Percentiles rank a stretch among this genome's conserved stretches.
phyloP scores from a whole-genome alignment of 2,797 vertebrate species.

The Coranthus polyacanthus region DNA sequence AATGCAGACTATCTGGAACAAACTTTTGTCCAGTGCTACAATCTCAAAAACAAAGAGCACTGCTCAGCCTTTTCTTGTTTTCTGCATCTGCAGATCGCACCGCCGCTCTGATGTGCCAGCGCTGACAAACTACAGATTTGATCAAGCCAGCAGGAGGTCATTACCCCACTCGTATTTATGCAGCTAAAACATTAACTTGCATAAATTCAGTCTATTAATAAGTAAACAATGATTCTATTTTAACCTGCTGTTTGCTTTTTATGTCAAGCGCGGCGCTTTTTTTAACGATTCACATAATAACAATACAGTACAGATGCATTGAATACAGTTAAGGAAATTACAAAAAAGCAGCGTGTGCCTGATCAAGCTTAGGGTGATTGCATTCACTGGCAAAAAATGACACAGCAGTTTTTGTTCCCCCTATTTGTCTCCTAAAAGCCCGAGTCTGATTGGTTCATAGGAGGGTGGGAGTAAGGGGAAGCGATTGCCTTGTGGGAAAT shows the following conservation, averaged over 20 bases:
- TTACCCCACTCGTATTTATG: conserved; percentile 18
- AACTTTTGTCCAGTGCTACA: conserved; percentile 12
- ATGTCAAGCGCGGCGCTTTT: no score
- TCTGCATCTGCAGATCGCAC: conserved; percentile 30
- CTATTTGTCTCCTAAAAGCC: conserved; percentile 56
- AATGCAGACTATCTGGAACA: conserved; percentile 13
- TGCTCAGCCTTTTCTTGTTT: conserved; percentile 12
- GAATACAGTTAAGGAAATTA: conserved; percentile 5
- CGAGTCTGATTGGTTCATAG: conserved; percentile 62
- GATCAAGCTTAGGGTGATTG: conserved; percentile 51
- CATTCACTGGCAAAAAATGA: conserved; percentile 62
- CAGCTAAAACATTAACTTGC: conserved; percentile 4
- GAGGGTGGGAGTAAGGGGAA: conserved; percentile 52
- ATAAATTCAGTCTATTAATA: background rate
- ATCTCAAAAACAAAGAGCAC: background rate
- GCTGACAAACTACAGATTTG: conserved; percentile 11
- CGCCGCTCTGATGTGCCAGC: conserved; percentile 14
- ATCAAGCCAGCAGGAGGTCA: conserved; percentile 24
- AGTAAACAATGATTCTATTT: no score
- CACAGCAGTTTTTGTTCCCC: conserved; percentile 61
- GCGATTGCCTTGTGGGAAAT: conserved; percentile 83
- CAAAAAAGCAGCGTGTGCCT: conserved; percentile 1
- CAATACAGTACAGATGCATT: background rate
- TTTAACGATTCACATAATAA: conserved; percentile 2
- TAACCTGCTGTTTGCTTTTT: no score